phyloP scores from a whole-genome alignment of 2,888 invertebrate genomes.

The Drosophila limbata region DNA sequence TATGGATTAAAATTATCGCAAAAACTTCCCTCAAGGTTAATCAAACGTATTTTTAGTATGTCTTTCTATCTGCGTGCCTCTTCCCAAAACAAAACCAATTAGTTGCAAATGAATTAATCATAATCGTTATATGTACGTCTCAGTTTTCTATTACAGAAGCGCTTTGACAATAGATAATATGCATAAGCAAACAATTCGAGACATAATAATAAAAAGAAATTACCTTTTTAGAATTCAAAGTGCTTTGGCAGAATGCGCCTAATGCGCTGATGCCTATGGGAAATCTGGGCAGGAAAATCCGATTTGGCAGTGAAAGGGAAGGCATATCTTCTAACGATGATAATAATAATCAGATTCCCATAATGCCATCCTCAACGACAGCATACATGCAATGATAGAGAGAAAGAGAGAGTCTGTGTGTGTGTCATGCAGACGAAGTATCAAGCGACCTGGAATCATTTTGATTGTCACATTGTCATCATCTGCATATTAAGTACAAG shows the following conservation, averaged over 20 bases:
- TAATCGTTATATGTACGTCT: background rate
- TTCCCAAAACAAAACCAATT: background rate
- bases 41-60: too few relatives aligned
- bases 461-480: slow-evolving; percentile 81
- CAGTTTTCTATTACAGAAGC: background rate
- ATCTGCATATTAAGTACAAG: slow-evolving; percentile 79
- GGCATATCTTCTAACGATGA: slow-evolving; percentile 73
- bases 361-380: slow-evolving; percentile 50
- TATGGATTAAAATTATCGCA: too few relatives aligned
- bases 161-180: slow-evolving; percentile 10
- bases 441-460: slow-evolving; percentile 74
- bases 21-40: too few relatives aligned
- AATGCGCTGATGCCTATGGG: slow-evolving; percentile 68
- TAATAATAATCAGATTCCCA: slow-evolving; percentile 76
- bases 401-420: slow-evolving; percentile 1
- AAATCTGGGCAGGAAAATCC: slow-evolving; percentile 62
- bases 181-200: slow-evolving; percentile 29
- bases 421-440: slow-evolving; percentile 30
- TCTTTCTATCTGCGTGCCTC: background rate
- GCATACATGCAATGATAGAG: slow-evolving; percentile 1
- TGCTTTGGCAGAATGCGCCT: slow-evolving; percentile 31
- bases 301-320: slow-evolving; percentile 43
- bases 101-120: slow-evolving; percentile 2
- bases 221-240: slow-evolving; percentile 74
- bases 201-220: slow-evolving; percentile 67